These are phyloP conservation scores for Streptopelia turtur DNA, from an alignment of 2,797 vertebrate genomes.

Conservation along the genomic window DNA sequence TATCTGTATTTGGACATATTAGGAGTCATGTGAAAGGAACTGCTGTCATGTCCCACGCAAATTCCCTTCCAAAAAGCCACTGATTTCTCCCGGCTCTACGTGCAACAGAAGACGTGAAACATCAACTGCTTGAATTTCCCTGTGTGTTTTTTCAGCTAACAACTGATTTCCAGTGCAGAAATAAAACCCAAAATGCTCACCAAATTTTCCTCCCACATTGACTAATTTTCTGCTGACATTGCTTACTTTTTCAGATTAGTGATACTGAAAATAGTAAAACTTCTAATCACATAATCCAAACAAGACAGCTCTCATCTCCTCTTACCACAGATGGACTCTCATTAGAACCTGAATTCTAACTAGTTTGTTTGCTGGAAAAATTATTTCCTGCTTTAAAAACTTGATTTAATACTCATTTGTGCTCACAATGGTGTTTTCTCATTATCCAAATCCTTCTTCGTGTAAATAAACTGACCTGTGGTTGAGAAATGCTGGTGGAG, in stretches of 20 bases:
- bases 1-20: background rate
- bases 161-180: background rate
- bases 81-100: background rate
- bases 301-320: slow-evolving; percentile 3
- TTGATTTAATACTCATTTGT: background rate
- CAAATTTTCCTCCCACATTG: background rate
- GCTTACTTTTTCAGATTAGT: slow-evolving; percentile 13
- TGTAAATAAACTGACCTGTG: background rate
- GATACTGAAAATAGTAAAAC: slow-evolving; percentile 46
- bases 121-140: background rate
- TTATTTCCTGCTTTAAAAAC: background rate
- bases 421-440: background rate
- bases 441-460: fast-evolving
- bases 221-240: slow-evolving; percentile 35
- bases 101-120: background rate
- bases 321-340: background rate
- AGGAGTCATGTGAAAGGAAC: background rate
- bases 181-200: slow-evolving; percentile 1
- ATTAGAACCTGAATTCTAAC: background rate
- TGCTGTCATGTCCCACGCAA: background rate
- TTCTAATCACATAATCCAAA: slow-evolving; percentile 43
- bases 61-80: background rate
- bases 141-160: background rate
- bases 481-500: background rate
- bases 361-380: background rate